A percentile compares a stretch with the other conserved stretches of the same genome.
phyloP scores from a whole-genome alignment of 2,888 invertebrate genomes.

The Morpho helenor region DNA sequence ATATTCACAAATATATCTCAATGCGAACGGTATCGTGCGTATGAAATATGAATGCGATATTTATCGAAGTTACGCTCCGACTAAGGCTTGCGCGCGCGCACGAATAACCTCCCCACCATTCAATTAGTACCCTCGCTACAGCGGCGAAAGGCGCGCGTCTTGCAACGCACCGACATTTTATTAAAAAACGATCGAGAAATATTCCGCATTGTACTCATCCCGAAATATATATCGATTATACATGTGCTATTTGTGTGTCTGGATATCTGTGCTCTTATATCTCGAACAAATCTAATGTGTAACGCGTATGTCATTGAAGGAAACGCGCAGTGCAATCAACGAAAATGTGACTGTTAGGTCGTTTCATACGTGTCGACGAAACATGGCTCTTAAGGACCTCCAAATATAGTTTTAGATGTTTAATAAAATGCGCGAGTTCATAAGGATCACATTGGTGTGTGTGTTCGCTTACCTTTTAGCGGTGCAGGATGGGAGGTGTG shows the following conservation, averaged over 20 bases:
- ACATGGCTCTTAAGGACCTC: conserved; percentile 57
- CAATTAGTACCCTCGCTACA: conserved; percentile 56
- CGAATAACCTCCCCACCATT: conserved; percentile 45
- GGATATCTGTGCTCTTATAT: conserved; percentile 12
- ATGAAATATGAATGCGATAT: no score
- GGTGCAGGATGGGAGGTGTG: conserved; percentile 50
- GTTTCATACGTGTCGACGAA: conserved; percentile 39
- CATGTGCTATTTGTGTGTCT: conserved; percentile 17
- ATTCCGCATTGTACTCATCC: conserved; percentile 29
- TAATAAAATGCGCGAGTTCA: conserved; percentile 65
- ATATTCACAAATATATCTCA: no score
- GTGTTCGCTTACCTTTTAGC: conserved; percentile 54
- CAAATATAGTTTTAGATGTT: conserved; percentile 39
- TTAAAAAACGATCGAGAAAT: conserved; percentile 42
- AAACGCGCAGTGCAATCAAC: conserved; percentile 44
- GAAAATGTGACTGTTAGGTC: conserved; percentile 72
- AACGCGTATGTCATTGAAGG: conserved; percentile 44
- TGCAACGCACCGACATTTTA: conserved; percentile 23
- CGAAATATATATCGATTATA: conserved; percentile 5
- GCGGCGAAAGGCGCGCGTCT: conserved; percentile 45
- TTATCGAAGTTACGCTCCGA: no score
- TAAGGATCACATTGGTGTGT: conserved; percentile 64
- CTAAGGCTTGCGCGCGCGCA: conserved; percentile 49
- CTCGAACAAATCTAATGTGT: conserved; percentile 8
- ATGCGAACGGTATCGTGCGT: no score